phyloP scores from a whole-genome alignment of 2,888 invertebrate species.

The Harpalus rufipes region DNA sequence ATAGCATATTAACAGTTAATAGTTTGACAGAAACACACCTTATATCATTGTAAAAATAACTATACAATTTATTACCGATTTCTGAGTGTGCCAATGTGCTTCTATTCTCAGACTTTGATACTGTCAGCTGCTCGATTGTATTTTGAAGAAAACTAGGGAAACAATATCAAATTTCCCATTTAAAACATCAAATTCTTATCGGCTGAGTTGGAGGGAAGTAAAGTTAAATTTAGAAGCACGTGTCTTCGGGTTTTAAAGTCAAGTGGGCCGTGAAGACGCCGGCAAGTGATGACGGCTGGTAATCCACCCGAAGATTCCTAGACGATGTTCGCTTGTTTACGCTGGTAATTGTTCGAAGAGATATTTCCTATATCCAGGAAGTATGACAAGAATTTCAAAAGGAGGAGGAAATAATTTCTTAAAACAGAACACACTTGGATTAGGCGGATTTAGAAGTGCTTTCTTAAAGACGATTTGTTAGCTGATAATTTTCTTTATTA shows the following conservation, averaged over 20 bases:
- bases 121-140: too few relatives aligned
- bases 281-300: constrained; percentile 5
- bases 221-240: neutral
- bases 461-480: too few relatives aligned
- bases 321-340: constrained; percentile 28
- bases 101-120: too few relatives aligned
- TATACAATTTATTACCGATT: too few relatives aligned
- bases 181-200: neutral
- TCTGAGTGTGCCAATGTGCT: too few relatives aligned
- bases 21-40: neutral
- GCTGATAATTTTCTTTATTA: too few relatives aligned
- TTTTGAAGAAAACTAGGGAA: neutral
- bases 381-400: neutral
- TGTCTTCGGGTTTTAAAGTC: constrained; percentile 1
- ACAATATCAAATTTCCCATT: neutral
- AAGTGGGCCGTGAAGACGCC: neutral
- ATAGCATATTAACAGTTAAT: neutral
- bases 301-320: constrained; percentile 15
- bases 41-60: neutral
- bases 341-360: constrained; percentile 25
- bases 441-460: neutral
- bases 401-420: neutral
- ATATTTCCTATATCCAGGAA: constrained; percentile 15
- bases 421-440: neutral
- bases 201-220: neutral